phyloP scores from a whole-genome alignment of 2,113 vertebrate genomes.

The Hemiscyllium ocellatum region DNA sequence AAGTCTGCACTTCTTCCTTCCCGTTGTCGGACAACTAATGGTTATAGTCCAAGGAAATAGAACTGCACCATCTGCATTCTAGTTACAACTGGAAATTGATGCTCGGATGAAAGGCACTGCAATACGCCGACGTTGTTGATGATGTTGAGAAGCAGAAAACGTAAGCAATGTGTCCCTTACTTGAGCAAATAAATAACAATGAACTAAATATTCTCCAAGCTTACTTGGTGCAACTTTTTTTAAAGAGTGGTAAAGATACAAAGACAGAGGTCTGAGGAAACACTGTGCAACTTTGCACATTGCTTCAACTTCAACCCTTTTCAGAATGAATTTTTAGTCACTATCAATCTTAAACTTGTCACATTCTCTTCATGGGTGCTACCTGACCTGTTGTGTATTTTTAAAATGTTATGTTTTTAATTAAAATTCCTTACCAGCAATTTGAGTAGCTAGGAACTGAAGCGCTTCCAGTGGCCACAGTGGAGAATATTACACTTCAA shows the following conservation, averaged over 20 bases:
- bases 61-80: not conserved
- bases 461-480: not conserved
- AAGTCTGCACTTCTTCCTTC: not conserved
- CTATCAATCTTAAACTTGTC: not conserved
- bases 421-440: not conserved
- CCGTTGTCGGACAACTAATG: not conserved
- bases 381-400: not conserved
- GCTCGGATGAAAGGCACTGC: not conserved
- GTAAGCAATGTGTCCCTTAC: not conserved
- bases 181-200: not conserved
- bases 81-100: not conserved
- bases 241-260: not conserved
- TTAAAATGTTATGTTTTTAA: not conserved
- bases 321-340: not conserved
- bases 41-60: not conserved
- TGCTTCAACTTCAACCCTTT: not conserved
- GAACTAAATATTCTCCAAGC: not conserved
- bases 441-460: not conserved
- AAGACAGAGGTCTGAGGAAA: not conserved
- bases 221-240: not conserved
- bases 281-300: not conserved
- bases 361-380: not conserved
- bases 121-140: not conserved
- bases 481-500: not conserved
- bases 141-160: not conserved